Evolutionary conservation across 2,888 invertebrate genomes (phyloP).

Genomic region (Nymphalis c-album): DNA sequence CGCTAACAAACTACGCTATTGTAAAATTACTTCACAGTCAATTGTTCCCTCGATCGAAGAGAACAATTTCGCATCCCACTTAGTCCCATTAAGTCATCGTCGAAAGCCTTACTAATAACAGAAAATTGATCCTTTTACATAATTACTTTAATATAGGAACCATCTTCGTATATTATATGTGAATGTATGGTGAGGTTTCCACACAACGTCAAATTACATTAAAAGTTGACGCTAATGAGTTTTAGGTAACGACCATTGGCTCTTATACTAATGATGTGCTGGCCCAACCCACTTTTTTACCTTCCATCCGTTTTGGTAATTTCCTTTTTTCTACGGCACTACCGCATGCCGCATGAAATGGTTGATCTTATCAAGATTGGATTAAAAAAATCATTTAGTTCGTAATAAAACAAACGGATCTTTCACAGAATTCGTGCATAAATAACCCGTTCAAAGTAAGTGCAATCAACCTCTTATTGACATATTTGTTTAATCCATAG

Average conservation of each 20-base stretch:
- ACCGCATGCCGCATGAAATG: slow-evolving; percentile 57
- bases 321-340: slow-evolving; percentile 62
- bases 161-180: slow-evolving; percentile 33
- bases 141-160: slow-evolving; percentile 65
- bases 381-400: neutral
- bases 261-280: slow-evolving; percentile 69
- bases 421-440: neutral
- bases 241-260: slow-evolving; percentile 80
- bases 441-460: neutral
- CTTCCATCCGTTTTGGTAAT: slow-evolving; percentile 73
- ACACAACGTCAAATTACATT: slow-evolving; percentile 71
- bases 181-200: slow-evolving; percentile 21
- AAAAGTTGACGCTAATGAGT: slow-evolving; percentile 79
- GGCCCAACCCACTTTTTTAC: slow-evolving; percentile 77
- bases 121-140: slow-evolving; percentile 72
- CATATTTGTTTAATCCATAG: neutral
- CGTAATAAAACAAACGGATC: neutral
- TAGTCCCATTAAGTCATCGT: slow-evolving; percentile 54
- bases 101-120: slow-evolving; percentile 63
- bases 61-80: slow-evolving; percentile 54
- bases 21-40: neutral
- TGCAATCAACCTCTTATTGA: neutral
- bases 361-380: slow-evolving; percentile 28
- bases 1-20: neutral
- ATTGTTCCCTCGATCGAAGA: slow-evolving; percentile 6